phyloP scores from a whole-genome alignment of 2,888 invertebrate species.

The Asteroscopus sphinx region DNA sequence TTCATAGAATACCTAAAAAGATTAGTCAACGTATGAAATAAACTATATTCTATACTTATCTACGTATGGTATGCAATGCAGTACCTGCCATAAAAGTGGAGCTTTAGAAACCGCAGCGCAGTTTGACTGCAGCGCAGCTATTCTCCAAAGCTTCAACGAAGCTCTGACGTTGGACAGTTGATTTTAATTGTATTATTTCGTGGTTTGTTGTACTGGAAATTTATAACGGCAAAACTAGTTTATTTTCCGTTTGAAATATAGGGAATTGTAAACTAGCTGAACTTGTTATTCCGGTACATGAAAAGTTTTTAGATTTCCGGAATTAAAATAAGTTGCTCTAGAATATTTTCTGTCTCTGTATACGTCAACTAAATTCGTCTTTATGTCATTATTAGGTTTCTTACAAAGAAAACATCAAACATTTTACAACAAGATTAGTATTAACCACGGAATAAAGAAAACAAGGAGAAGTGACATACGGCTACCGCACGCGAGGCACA shows the following conservation, averaged over 20 bases:
- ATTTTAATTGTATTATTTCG: conserved; percentile 42
- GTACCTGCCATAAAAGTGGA: neutral
- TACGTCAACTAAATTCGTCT: no score
- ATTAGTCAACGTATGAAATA: no score
- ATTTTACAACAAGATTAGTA: no score
- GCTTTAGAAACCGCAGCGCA: neutral
- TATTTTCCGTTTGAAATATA: conserved; percentile 4
- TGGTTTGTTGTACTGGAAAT: conserved; percentile 25
- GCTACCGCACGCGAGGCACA: no score
- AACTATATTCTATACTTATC: neutral
- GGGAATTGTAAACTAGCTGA: neutral
- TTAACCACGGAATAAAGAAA: no score
- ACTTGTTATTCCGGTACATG: no score
- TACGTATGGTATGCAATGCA: conserved; percentile 7
- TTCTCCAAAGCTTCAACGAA: conserved; percentile 3
- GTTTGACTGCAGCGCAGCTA: conserved; percentile 20
- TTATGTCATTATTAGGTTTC: no score
- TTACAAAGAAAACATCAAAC: no score
- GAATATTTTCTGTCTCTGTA: no score
- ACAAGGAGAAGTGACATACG: no score
- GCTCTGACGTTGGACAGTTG: conserved; percentile 10
- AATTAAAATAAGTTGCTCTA: no score
- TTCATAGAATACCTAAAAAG: no score
- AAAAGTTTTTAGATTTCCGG: neutral
- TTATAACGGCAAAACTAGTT: conserved; percentile 16